A percentile compares a stretch with the other conserved stretches of the same genome.
phyloP scores from a whole-genome alignment of 1,140 invertebrate genomes.

The Diploscapter pachys region DNA sequence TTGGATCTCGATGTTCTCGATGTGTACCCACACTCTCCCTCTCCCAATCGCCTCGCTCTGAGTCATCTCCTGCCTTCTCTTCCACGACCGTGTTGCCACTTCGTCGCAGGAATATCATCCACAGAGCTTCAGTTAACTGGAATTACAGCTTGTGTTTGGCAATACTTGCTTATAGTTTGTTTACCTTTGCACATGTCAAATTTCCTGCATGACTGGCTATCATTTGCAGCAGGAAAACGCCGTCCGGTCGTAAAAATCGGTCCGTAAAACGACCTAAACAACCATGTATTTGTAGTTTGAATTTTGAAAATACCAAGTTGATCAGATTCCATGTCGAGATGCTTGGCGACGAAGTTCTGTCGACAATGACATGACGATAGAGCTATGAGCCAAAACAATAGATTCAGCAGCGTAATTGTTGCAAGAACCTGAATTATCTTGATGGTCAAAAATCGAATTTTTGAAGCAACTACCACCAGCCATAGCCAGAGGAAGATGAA shows the following conservation, averaged over 20 bases:
- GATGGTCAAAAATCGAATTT: neutral
- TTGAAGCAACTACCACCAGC: conserved; percentile 32
- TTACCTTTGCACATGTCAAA: conserved; percentile 45
- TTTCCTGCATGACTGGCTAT: conserved; percentile 55
- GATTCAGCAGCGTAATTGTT: conserved; percentile 47
- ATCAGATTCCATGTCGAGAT: conserved; percentile 42
- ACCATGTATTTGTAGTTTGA: no score
- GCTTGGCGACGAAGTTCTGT: conserved; percentile 53
- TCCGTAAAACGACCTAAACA: neutral
- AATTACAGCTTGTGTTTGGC: neutral
- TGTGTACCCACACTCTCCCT: conserved; percentile 10
- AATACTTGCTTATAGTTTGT: neutral
- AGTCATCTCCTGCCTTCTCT: conserved; percentile 16
- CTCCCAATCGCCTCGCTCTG: conserved; percentile 17
- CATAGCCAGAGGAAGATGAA: conserved; percentile 60
- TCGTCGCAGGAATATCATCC: conserved; percentile 42
- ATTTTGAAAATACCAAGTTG: conserved; percentile 5
- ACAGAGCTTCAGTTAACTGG: conserved; percentile 41
- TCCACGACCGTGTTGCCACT: conserved; percentile 25
- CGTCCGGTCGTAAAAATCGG: conserved; percentile 54
- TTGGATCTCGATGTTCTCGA: no score
- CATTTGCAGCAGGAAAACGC: conserved; percentile 58
- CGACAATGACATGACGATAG: conserved; percentile 45
- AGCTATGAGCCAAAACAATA: conserved; percentile 56
- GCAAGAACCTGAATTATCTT: conserved; percentile 37